Evolutionary conservation across 2,797 vertebrate species (phyloP).

Genomic region (Spatula clypeata): DNA sequence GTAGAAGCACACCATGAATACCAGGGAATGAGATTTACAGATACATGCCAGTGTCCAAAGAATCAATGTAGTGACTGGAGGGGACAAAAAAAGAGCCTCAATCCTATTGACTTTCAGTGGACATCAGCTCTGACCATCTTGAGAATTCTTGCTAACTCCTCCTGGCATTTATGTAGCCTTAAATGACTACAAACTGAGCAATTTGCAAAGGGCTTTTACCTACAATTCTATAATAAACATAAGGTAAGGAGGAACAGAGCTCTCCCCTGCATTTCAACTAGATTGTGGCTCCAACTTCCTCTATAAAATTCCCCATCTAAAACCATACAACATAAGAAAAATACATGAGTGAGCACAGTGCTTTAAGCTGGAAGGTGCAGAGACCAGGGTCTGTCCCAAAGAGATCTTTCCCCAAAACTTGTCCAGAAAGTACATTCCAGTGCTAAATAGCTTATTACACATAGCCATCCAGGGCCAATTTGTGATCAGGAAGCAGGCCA

Average conservation of each 20-base stretch:
- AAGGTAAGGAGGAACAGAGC: neutral
- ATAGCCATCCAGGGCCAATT: neutral
- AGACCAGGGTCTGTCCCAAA: neutral
- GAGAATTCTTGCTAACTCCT: neutral
- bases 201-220: neutral
- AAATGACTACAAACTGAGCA: neutral
- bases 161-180: neutral
- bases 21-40: neutral
- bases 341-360: neutral
- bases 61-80: fast-evolving
- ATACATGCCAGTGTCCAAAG: neutral
- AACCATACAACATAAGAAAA: neutral
- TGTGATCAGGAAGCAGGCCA: neutral
- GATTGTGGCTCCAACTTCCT: neutral
- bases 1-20: neutral
- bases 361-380: neutral
- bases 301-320: neutral
- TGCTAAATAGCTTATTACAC: neutral
- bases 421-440: neutral
- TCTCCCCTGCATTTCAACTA: neutral
- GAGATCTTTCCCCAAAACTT: neutral
- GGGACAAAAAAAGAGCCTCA: neutral
- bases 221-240: neutral
- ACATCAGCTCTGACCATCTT: neutral
- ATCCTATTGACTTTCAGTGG: neutral